A percentile compares a stretch with the other conserved stretches of the same genome.
These are phyloP conservation scores for honey bee (Apis mellifera) DNA, from an alignment of 1,140 invertebrate genomes.

Conservation along the genomic window Amel_HAv3.1 CM009944.2:3890001-3890500, in stretches of 20 bases:
- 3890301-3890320: conserved; percentile 45
- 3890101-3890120: too few species aligned
- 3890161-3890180: too few species aligned
- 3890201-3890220: background rate
- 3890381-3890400: conserved; percentile 46
- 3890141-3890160: too few species aligned
- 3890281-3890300: conserved; percentile 40
- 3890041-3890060: too few species aligned
- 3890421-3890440: conserved; percentile 33
- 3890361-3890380: conserved; percentile 30
- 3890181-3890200: background rate
- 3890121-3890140: too few species aligned
- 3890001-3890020: too few species aligned
- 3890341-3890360: conserved; percentile 40
- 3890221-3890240: background rate
- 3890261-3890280: conserved; percentile 40
- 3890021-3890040: too few species aligned
- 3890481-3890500: conserved; percentile 7
- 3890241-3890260: background rate
- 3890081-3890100: too few species aligned
- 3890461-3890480: background rate
- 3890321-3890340: conserved; percentile 46
- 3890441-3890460: conserved; percentile 28
- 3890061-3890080: too few species aligned
- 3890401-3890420: background rate